These are phyloP conservation scores for Folsomia manolachei DNA, from an alignment of 2,888 invertebrate species.

Conservation along the genomic window DNA sequence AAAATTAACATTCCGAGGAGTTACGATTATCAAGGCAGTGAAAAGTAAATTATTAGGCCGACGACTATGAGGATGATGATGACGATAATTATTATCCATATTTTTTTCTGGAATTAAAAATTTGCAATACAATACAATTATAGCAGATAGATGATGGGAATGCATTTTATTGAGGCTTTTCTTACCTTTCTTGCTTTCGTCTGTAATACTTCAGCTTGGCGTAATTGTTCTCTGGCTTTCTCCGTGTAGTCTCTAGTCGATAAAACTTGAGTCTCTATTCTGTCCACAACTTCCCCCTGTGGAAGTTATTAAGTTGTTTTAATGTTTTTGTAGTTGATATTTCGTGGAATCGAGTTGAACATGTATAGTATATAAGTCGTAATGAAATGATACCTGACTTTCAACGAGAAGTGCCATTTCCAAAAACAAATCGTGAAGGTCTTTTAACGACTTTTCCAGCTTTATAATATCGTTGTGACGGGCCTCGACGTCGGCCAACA, in stretches of 20 bases:
- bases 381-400: background rate
- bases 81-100: constrained; percentile 45
- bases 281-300: constrained; percentile 99
- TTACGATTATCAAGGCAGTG: constrained; percentile 19
- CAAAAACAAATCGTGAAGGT: constrained; percentile 76
- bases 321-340: too few relatives aligned
- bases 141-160: background rate
- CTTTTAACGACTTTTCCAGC: constrained; percentile 73
- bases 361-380: too few relatives aligned
- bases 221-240: constrained; percentile 99
- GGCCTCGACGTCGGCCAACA: constrained; percentile 68
- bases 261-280: constrained; percentile 99
- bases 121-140: too few relatives aligned
- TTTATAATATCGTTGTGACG: constrained; percentile 78
- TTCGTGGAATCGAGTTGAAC: too few relatives aligned
- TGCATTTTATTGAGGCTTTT: background rate
- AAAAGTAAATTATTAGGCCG: constrained; percentile 43
- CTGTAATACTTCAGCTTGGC: constrained; percentile 99
- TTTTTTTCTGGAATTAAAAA: constrained; percentile 47
- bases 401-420: constrained; percentile 74
- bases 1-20: too few relatives aligned
- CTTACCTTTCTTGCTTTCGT: constrained; percentile 97
- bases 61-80: constrained; percentile 40
- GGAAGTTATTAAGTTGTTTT: too few relatives aligned
- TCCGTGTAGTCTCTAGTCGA: constrained; percentile 99